phyloP scores from a whole-genome alignment of 1,140 invertebrate species.

The Nasonia longicornis region DNA sequence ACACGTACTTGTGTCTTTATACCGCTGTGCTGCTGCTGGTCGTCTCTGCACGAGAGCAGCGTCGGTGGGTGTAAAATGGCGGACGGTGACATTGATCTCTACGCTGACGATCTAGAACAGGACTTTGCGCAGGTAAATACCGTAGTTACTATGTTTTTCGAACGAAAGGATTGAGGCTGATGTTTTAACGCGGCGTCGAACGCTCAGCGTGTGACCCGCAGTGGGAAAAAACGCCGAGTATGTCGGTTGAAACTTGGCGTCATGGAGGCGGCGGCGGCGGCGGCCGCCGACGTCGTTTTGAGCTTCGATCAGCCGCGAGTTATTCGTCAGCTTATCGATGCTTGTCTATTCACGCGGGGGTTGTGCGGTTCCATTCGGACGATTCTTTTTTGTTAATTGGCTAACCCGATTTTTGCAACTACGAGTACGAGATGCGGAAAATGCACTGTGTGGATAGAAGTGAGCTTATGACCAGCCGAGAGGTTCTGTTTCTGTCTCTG shows the following conservation, averaged over 20 bases:
- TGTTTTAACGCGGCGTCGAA: not conserved
- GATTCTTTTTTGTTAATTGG: not conserved
- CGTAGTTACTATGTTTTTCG: not conserved
- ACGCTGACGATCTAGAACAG: slow-evolving; percentile 95
- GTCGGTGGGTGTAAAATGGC: slow-evolving; percentile 81
- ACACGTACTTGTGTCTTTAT: not conserved
- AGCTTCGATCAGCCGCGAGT: not conserved
- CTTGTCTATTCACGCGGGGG: no score
- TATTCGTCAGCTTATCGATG: not conserved
- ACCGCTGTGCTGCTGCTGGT: not conserved
- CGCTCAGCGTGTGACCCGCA: not conserved
- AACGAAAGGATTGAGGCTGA: not conserved
- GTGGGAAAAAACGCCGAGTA: not conserved
- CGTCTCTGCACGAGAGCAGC: slow-evolving; percentile 47
- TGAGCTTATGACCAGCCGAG: not conserved
- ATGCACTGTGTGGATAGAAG: not conserved
- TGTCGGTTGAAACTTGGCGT: slow-evolving; percentile 7
- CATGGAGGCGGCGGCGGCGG: slow-evolving; percentile 28
- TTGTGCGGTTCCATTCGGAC: not conserved
- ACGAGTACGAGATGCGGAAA: not conserved
- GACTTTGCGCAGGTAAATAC: slow-evolving; percentile 87
- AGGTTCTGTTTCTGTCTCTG: not conserved
- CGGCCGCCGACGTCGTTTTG: not conserved
- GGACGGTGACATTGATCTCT: slow-evolving; percentile 96
- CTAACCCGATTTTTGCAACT: not conserved